These are phyloP conservation scores for Actinia tenebrosa DNA, from an alignment of 64 coral and sea anemone species.

Conservation along the genomic window DNA sequence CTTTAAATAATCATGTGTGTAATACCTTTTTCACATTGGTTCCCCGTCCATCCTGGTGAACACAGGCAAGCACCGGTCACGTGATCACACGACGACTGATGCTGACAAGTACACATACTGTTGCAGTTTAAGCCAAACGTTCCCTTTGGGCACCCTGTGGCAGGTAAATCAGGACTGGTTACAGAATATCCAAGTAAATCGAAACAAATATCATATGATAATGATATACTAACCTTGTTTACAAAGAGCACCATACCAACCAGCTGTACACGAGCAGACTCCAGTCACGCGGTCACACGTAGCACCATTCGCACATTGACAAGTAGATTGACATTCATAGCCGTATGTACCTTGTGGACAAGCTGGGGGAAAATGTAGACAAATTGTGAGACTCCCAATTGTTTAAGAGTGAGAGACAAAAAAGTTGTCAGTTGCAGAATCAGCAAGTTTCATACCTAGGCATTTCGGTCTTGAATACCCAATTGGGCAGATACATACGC, in stretches of 20 bases:
- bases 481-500: constrained; percentile 58
- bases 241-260: constrained; percentile 15
- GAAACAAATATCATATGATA: too few relatives aligned
- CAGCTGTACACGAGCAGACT: constrained; percentile 57
- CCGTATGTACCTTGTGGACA: constrained; percentile 8
- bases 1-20: neutral
- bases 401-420: too few relatives aligned
- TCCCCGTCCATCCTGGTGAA: constrained; percentile 32
- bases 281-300: constrained; percentile 74
- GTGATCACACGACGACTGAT: constrained; percentile 46
- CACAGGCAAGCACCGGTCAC: constrained; percentile 35
- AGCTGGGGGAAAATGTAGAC: neutral
- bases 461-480: constrained; percentile 53
- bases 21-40: constrained; percentile 40
- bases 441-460: constrained; percentile 30
- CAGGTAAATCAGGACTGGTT: too few relatives aligned
- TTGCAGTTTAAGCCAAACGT: neutral
- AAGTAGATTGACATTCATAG: neutral
- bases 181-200: neutral
- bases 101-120: constrained; percentile 25
- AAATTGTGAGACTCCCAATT: too few relatives aligned
- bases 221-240: constrained; percentile 17
- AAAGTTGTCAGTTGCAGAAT: too few relatives aligned
- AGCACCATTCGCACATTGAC: constrained; percentile 60
- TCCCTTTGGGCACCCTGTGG: neutral